Percentiles rank a stretch among this genome's conserved stretches.
Conservation (phyloP, 2,888 invertebrate genomes). For the Ptilodon capucinus region DNA sequence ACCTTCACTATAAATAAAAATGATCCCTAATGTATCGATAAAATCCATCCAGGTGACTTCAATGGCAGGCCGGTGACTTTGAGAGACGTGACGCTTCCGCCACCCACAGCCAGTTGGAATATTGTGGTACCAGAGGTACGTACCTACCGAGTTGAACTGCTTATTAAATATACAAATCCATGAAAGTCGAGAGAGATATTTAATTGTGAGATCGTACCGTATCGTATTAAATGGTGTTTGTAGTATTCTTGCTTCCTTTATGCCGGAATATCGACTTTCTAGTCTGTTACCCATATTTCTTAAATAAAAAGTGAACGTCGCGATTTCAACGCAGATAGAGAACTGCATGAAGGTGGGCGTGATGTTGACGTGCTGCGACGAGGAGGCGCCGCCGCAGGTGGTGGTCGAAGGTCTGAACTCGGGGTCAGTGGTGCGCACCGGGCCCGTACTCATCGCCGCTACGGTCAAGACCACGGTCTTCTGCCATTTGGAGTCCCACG, state of each 20-base stretch:
- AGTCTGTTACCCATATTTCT: no score
- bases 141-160: no score
- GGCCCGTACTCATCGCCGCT: slow-evolving; percentile 5
- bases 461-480: slow-evolving; percentile 17
- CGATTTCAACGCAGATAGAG: slow-evolving; percentile 3
- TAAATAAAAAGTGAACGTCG: no score
- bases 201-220: no score
- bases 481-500: slow-evolving; percentile 2
- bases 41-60: slow-evolving; percentile 6
- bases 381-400: slow-evolving; percentile 13
- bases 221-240: no score
- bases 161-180: no score
- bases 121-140: slow-evolving; percentile 15
- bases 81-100: slow-evolving; percentile 9
- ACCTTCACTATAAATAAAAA: no score
- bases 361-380: slow-evolving; percentile 8
- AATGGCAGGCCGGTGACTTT: slow-evolving; percentile 13
- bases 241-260: no score
- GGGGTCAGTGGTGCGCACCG: slow-evolving; percentile 15
- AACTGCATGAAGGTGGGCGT: neutral
- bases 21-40: neutral
- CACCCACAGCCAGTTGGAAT: slow-evolving; percentile 18
- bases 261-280: no score
- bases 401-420: slow-evolving; percentile 1
- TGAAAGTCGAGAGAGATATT: no score